Percentiles rank a stretch among this genome's conserved stretches.
Conservation (phyloP, 1,140 invertebrate species). For the Samia ricini region DNA sequence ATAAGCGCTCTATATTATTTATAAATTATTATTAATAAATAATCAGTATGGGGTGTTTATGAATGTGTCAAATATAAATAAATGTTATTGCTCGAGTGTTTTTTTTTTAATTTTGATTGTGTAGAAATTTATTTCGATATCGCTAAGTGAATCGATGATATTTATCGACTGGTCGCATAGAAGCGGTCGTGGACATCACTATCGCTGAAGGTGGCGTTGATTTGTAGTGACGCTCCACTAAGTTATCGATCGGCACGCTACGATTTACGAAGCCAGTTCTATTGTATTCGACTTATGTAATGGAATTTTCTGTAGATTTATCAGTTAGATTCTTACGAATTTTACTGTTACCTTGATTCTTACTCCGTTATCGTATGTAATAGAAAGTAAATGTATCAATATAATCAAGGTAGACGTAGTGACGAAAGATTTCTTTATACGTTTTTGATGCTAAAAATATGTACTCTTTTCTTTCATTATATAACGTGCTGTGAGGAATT, state of each 20-base stretch:
- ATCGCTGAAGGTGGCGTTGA: slow-evolving; percentile 56
- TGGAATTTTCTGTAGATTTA: background rate
- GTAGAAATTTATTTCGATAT: background rate
- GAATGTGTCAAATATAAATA: too few relatives aligned
- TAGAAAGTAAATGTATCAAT: too few relatives aligned
- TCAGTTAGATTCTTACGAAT: background rate
- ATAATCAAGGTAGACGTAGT: too few relatives aligned
- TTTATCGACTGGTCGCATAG: slow-evolving; percentile 1
- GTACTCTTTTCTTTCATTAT: too few relatives aligned
- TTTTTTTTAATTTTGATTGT: background rate
- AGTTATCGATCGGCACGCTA: slow-evolving; percentile 63
- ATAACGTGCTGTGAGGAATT: too few relatives aligned
- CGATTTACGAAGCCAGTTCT: slow-evolving; percentile 28
- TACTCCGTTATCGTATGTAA: background rate
- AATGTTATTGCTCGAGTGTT: too few relatives aligned
- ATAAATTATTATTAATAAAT: too few relatives aligned
- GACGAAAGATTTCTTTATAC: too few relatives aligned
- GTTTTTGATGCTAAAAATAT: too few relatives aligned
- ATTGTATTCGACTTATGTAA: background rate
- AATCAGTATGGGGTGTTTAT: too few relatives aligned
- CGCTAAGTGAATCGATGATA: background rate
- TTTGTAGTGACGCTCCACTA: slow-evolving; percentile 69
- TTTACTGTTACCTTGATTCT: background rate
- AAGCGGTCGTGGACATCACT: slow-evolving; percentile 64
- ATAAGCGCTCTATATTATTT: too few relatives aligned